Evolutionary conservation across 2,797 vertebrate genomes (phyloP).

Genomic region (Myripristis murdjan): DNA sequence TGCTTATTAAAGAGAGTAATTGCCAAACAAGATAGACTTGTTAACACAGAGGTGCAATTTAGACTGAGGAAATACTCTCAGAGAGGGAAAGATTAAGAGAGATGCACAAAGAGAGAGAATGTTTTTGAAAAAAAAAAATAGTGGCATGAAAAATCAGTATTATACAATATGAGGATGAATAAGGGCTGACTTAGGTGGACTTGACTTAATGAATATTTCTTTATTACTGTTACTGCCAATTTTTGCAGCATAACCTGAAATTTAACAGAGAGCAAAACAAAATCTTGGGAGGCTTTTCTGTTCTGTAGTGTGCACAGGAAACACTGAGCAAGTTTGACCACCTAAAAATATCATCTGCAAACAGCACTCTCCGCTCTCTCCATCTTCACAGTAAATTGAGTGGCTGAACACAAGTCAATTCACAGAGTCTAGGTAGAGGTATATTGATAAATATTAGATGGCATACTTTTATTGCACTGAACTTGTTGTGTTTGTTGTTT

Average conservation of each 20-base stretch:
- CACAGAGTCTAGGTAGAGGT: constrained; percentile 57
- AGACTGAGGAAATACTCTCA: constrained; percentile 43
- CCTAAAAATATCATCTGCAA: constrained; percentile 71
- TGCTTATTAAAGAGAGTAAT: constrained; percentile 87
- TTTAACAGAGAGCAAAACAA: constrained; percentile 15
- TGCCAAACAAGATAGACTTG: constrained; percentile 78
- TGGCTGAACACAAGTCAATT: constrained; percentile 65
- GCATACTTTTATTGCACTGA: constrained; percentile 79
- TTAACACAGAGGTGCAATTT: constrained; percentile 77
- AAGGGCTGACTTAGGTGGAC: neutral
- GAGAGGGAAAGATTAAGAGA: neutral
- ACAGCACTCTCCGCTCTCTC: constrained; percentile 53
- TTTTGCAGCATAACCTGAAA: constrained; percentile 7
- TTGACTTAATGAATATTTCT: neutral
- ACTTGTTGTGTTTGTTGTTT: constrained; percentile 77
- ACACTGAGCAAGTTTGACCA: constrained; percentile 28
- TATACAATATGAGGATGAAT: neutral
- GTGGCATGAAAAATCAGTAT: neutral
- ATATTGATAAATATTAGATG: constrained; percentile 86
- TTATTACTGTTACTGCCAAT: neutral
- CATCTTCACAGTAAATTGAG: constrained; percentile 75
- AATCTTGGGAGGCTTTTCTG: constrained; percentile 10
- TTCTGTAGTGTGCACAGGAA: constrained; percentile 9
- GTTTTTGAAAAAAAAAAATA: neutral
- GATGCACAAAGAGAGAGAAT: neutral